Evolutionary conservation across 64 coral and sea anemone species (phyloP).

Genomic region (Platygyra sinensis): DNA sequence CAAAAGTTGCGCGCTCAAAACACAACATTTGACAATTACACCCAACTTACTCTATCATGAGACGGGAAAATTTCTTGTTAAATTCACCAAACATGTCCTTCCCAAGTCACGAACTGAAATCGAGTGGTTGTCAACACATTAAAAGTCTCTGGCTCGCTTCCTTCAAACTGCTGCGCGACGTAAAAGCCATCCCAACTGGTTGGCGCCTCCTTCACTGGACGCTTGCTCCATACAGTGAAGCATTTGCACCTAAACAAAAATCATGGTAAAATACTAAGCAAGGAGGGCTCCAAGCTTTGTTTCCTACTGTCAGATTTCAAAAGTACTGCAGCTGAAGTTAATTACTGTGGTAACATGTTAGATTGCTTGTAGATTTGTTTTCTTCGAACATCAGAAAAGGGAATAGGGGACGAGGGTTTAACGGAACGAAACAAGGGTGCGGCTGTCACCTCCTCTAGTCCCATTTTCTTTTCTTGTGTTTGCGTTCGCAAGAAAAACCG

Average conservation of each 20-base stretch:
- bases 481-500: too few species aligned
- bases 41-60: conserved; percentile 68
- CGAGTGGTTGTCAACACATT: conserved; percentile 41
- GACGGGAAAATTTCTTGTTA: conserved; percentile 42
- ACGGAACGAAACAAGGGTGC: too few species aligned
- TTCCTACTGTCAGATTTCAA: not conserved
- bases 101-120: conserved; percentile 75
- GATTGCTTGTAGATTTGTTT: too few species aligned
- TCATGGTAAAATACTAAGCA: not conserved
- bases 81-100: conserved; percentile 73
- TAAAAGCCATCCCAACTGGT: conserved; percentile 81
- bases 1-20: not conserved
- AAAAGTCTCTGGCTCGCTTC: conserved; percentile 46
- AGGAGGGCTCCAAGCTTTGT: too few species aligned
- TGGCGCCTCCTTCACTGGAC: conserved; percentile 51
- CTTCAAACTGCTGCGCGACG: conserved; percentile 59
- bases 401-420: too few species aligned
- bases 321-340: too few species aligned
- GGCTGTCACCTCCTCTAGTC: too few species aligned
- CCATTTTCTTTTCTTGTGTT: too few species aligned
- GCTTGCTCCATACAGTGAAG: conserved; percentile 78
- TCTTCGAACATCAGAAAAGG: too few species aligned
- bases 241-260: conserved; percentile 56
- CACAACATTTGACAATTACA: not conserved
- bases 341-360: too few species aligned